Evolutionary conservation across 2,888 invertebrate species (phyloP), one percentile per base, ranked within the genome.

Genomic region (Caenorhabditis sp.): DNA sequence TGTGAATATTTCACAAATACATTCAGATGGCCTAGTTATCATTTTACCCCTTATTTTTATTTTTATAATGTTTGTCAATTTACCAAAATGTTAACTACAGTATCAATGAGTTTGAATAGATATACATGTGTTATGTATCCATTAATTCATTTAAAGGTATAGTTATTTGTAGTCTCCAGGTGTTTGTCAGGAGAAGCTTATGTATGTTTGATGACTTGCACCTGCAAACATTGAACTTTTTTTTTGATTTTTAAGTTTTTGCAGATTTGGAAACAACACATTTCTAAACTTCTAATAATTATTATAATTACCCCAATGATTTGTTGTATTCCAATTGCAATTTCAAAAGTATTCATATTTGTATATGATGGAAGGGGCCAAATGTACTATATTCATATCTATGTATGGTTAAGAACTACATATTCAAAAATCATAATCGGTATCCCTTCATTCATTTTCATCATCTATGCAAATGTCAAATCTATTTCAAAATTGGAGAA

Each of bases 101-200:
- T 62, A 14, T 43, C 52, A 1, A 70, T 70, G 70, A 65, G 26
- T 43, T 20, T 65, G 26, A 65, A 70, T 31, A 36, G 70, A 36
- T 65, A 65, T 50, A 70, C 70, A 23, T 65, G 63, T 2, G 61
- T 70, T 17, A 65, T 58, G 21, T 20, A 54, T 43, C 70, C 70
- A 31, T 10, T 31, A 7, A 31, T 10, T 31, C 31, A 31, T 31
- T 7, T 10, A 4, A 31, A 31, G 31, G 31, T 31, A n/a, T n/a
- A 31, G 10, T 31, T 31, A 10, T 31, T 31, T 31, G n/a, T n/a
- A n/a, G n/a, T n/a, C n/a, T n/a, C n/a, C n/a, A n/a, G n/a, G n/a
- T n/a, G n/a, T n/a, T n/a, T n/a, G n/a, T n/a, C n/a, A n/a, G n/a
- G n/a, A n/a, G n/a, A n/a, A n/a, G n/a, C n/a, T n/a, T n/a, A n/a